Percentiles rank a stretch among this genome's conserved stretches.
phyloP scores from a whole-genome alignment of 2,888 invertebrate species.

The Lagria hirta region DNA sequence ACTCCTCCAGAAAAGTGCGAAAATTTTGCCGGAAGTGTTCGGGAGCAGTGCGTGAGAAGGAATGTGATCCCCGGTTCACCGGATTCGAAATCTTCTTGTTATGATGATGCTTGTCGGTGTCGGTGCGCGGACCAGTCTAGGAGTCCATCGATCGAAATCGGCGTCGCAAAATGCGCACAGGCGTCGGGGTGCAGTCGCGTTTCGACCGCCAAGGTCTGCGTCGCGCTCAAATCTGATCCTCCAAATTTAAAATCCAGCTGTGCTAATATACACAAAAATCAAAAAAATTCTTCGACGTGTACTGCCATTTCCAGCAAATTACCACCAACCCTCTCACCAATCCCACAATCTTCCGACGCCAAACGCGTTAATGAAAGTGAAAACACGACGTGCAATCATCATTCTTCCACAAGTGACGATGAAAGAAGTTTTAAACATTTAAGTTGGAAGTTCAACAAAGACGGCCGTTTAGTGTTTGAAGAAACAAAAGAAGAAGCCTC shows the following conservation, averaged over 20 bases:
- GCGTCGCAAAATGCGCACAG: conserved; percentile 46
- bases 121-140: conserved; percentile 26
- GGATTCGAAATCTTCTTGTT: conserved; percentile 6
- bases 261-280: too few species aligned
- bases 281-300: too few species aligned
- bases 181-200: conserved; percentile 50
- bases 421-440: conserved; percentile 25
- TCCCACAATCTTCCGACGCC: neutral
- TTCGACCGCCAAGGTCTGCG: conserved; percentile 45
- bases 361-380: conserved; percentile 8
- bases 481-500: neutral
- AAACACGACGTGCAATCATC: conserved; percentile 1
- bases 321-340: neutral
- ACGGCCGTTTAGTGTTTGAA: conserved; percentile 43
- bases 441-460: conserved; percentile 41
- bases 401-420: too few species aligned
- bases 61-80: conserved; percentile 9
- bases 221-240: conserved; percentile 28
- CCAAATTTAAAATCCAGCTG: conserved; percentile 13
- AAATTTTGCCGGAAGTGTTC: neutral
- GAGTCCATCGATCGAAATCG: conserved; percentile 46
- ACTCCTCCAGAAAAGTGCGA: neutral
- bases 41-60: conserved; percentile 2
- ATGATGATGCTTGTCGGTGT: conserved; percentile 7
- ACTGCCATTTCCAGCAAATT: neutral